Conservation (phyloP, 2,113 vertebrate species). For the Gymnorhina tibicen region DNA sequence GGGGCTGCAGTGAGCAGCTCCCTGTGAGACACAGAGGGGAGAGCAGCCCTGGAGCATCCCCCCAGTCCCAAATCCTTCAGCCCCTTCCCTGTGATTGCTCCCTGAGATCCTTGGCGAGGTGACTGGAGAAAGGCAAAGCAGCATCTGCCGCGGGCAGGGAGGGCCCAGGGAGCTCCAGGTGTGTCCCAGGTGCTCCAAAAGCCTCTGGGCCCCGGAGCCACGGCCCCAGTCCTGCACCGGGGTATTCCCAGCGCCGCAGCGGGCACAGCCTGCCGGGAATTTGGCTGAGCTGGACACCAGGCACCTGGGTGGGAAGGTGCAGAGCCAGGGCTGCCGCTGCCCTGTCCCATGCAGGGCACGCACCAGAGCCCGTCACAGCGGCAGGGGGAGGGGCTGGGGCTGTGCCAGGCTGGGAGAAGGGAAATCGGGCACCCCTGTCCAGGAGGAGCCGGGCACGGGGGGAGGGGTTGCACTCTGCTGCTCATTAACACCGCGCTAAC, state of each 20-base stretch:
- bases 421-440: neutral
- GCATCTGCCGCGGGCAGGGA: neutral
- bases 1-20: neutral
- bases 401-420: neutral
- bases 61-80: neutral
- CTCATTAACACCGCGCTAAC: accelerated
- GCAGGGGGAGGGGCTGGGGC: neutral
- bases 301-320: accelerated
- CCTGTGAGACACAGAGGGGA: too few species aligned
- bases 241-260: neutral
- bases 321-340: neutral
- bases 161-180: neutral
- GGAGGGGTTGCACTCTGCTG: neutral
- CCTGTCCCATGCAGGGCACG: neutral
- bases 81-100: neutral
- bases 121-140: neutral
- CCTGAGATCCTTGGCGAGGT: neutral
- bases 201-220: neutral
- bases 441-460: neutral
- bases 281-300: neutral
- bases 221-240: neutral
- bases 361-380: accelerated
- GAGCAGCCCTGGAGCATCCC: neutral
- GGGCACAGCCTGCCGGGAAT: neutral
- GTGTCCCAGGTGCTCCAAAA: neutral